Conservation (phyloP, 2,888 invertebrate genomes). For the Thumatha senex region DNA sequence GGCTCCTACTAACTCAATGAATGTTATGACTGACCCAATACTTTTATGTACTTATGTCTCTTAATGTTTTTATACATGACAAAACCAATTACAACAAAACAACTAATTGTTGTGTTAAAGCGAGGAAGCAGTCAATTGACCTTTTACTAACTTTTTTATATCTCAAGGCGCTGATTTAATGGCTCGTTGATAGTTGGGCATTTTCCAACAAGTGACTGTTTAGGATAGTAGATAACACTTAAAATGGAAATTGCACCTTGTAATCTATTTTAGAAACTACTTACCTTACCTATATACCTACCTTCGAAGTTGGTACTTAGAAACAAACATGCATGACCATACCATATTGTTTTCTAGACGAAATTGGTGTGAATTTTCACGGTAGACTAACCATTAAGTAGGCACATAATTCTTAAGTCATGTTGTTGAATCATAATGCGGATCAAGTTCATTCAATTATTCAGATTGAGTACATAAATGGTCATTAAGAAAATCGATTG, state of each 20-base stretch:
- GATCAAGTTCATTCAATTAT: slow-evolving; percentile 1
- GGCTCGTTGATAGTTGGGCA: slow-evolving; percentile 30
- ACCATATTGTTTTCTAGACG: slow-evolving; percentile 4
- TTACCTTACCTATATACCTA: not conserved
- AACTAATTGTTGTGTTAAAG: slow-evolving; percentile 51
- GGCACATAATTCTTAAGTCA: not conserved
- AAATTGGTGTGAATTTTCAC: slow-evolving; percentile 1
- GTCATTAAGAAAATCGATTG: slow-evolving; percentile 1
- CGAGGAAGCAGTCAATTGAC: slow-evolving; percentile 58
- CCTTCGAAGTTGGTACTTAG: not conserved
- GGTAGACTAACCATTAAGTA: not conserved
- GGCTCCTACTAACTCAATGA: not conserved
- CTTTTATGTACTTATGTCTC: too few relatives aligned
- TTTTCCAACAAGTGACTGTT: slow-evolving; percentile 33
- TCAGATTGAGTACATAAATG: not conserved
- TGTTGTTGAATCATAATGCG: not conserved
- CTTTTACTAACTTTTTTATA: slow-evolving; percentile 54
- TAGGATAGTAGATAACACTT: not conserved
- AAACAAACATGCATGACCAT: not conserved
- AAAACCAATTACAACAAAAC: slow-evolving; percentile 34
- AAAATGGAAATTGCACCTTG: slow-evolving; percentile 1
- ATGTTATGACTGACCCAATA: not conserved
- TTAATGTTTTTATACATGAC: slow-evolving; percentile 27
- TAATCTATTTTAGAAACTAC: not conserved
- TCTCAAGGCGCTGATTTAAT: slow-evolving; percentile 48